Percentiles rank a stretch among this genome's conserved stretches.
Conservation (phyloP, 2,888 invertebrate genomes). For the Euplexia lucipara region DNA sequence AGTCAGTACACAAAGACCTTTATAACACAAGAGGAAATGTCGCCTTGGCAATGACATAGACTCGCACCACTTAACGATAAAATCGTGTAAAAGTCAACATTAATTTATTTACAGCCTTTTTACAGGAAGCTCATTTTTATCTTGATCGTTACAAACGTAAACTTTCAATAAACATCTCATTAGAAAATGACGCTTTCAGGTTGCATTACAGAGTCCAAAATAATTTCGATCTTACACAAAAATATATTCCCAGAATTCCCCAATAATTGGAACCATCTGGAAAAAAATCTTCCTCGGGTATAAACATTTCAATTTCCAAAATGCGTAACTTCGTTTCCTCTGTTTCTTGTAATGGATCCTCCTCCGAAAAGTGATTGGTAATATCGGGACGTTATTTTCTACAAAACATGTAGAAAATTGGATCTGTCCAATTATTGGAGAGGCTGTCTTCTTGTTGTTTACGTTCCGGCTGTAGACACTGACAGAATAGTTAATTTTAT, state of each 20-base stretch:
- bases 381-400: slow-evolving; percentile 38
- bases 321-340: slow-evolving; percentile 39
- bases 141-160: slow-evolving; percentile 7
- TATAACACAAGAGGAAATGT: slow-evolving; percentile 30
- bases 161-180: slow-evolving; percentile 12
- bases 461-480: slow-evolving; percentile 1
- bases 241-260: slow-evolving; percentile 16
- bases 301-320: slow-evolving; percentile 42
- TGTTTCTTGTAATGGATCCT: slow-evolving; percentile 41
- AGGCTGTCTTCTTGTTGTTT: slow-evolving; percentile 27
- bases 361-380: slow-evolving; percentile 44
- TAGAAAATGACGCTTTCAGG: slow-evolving; percentile 9
- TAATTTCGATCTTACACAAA: slow-evolving; percentile 8
- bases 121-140: slow-evolving; percentile 38
- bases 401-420: slow-evolving; percentile 43
- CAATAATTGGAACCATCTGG: slow-evolving; percentile 41
- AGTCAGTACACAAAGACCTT: slow-evolving; percentile 31
- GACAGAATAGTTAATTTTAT: slow-evolving; percentile 18
- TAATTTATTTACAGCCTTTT: slow-evolving; percentile 53
- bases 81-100: slow-evolving; percentile 49
- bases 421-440: slow-evolving; percentile 36
- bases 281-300: neutral
- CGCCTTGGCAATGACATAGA: slow-evolving; percentile 63
- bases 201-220: slow-evolving; percentile 3
- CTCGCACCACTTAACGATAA: slow-evolving; percentile 32